phyloP scores from a whole-genome alignment of 2,888 invertebrate species.

The Argynnis bischoffii region DNA sequence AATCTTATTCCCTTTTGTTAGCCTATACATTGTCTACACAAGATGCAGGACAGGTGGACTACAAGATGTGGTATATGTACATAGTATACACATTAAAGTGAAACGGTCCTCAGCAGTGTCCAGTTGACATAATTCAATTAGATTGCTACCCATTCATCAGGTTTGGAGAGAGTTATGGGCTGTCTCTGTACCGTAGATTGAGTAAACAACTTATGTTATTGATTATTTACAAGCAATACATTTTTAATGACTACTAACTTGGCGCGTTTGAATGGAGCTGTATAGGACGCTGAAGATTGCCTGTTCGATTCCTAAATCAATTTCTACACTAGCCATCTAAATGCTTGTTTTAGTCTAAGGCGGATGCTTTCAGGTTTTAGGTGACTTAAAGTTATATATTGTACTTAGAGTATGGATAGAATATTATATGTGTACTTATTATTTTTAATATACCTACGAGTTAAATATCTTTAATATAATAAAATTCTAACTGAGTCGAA shows the following conservation, averaged over 20 bases:
- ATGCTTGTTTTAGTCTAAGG: no score
- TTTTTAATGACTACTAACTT: neutral
- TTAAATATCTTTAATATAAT: no score
- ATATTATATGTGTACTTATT: no score
- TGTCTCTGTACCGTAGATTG: slow-evolving; percentile 26
- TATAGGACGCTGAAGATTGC: no score
- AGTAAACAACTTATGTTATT: slow-evolving; percentile 18
- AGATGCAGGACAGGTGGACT: neutral
- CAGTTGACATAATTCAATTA: slow-evolving; percentile 47
- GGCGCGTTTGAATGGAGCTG: neutral
- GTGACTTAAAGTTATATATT: no score
- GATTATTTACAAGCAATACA: slow-evolving; percentile 6
- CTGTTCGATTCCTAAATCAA: no score
- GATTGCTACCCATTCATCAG: slow-evolving; percentile 44
- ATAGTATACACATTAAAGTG: slow-evolving; percentile 14
- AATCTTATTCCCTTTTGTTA: neutral
- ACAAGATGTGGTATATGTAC: neutral
- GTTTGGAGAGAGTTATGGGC: slow-evolving; percentile 31
- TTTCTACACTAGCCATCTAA: no score
- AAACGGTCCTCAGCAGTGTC: slow-evolving; percentile 27
- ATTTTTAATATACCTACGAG: no score
- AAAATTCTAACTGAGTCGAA: no score
- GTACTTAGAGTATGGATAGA: no score
- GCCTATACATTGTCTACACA: neutral
- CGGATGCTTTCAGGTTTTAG: no score